Conservation (phyloP, 2,797 vertebrate genomes). For the Galaxias olidus region DNA sequence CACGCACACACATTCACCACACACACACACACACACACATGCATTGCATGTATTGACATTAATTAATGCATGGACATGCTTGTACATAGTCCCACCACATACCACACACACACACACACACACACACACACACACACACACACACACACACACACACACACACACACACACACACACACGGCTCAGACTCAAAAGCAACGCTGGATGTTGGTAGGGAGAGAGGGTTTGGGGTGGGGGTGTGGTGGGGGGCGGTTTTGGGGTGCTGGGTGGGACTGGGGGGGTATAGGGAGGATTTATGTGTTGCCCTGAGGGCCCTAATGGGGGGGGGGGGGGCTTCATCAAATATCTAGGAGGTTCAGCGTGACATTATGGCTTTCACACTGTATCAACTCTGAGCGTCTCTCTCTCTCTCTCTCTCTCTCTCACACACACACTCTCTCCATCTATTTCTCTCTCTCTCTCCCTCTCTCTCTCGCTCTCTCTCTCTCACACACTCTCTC, state of each 20-base stretch:
- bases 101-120: neutral
- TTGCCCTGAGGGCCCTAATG: slow-evolving; percentile 28
- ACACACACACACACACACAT: neutral
- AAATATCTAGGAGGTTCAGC: slow-evolving; percentile 57
- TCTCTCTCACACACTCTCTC: neutral
- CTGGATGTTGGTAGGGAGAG: too few species aligned
- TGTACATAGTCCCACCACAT: slow-evolving; percentile 1
- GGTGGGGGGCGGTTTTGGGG: too few species aligned
- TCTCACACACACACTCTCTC: too few species aligned
- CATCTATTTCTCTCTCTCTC: neutral
- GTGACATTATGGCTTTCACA: slow-evolving; percentile 36
- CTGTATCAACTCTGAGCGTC: neutral
- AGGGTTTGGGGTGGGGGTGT: too few species aligned
- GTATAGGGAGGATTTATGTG: slow-evolving; percentile 39
- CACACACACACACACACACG: neutral
- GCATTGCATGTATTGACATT: neutral
- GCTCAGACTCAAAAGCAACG: neutral
- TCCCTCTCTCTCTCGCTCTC: neutral
- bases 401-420: neutral
- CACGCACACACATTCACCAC: neutral
- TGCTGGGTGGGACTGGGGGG: neutral
- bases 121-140: slow-evolving; percentile 6
- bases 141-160: neutral
- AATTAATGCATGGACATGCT: neutral
- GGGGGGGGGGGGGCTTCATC: slow-evolving; percentile 44